Base-by-base conservation (phyloP, 2,888 invertebrate genomes). In the Cordilura impudica region DNA sequence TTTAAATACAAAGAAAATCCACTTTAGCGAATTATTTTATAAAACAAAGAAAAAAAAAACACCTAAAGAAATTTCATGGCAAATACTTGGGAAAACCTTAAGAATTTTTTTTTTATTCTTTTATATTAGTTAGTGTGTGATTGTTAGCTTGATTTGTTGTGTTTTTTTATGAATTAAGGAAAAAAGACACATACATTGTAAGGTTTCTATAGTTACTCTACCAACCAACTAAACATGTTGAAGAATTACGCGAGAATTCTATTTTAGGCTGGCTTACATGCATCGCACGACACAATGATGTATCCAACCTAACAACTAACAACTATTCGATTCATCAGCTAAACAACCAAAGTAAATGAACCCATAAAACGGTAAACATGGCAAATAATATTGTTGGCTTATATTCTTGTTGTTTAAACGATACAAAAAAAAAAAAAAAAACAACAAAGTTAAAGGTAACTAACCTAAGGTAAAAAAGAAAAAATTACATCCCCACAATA, bases 181-280 rank as follows among this genome's bases (percentile, higher is more conserved):
- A 26, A 74, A 53, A 43, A 21, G 16, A 18, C 26, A 6, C 18
- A n/a, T n/a, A 10, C 23, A 58, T 79, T 79, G 51, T 79, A 79
- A 45, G 79, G 79, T 76, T 79, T 79, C 79, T 23, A 67, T 76
- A 67, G 75, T 18, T 35, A 79, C 71, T 21, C 10, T 43, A 16
- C 18, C 21, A 51, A 45, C 23, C 43, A 58, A 58, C 21, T 66
- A 4, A 74, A 73, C 60, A 45, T 31, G 54, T 19, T 14, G n/a
- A 51, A 23, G 67, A 61, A 76, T 79, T 76, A 79, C 79, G 76
- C 79, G 16, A 63, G 26, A 56, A 76, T 63, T 72, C 67, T 76
- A 71, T 79, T 76, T 79, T 70, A 18, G 63, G 4, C 56, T 56
- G 19, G 12, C 18, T 76, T 70, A 58, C 56, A 53, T 23, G 43